Evolutionary conservation across 2,888 invertebrate species (phyloP), one percentile per base, ranked within the genome.

Genomic region (Aporophyla lueneburgensis): DNA sequence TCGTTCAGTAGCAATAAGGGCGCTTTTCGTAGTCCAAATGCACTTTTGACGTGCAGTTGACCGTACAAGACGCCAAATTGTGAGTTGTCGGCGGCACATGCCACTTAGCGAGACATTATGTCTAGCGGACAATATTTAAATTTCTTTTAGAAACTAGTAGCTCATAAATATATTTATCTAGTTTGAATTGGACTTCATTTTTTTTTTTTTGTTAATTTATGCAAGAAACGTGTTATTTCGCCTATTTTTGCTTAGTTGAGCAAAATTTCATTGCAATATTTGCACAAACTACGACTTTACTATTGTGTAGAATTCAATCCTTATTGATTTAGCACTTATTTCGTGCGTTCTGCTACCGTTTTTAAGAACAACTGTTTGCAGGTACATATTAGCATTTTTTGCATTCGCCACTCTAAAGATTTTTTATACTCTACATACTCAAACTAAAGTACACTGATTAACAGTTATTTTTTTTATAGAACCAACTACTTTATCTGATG

Each of bases 91-190:
- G 54, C 70, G 56, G 54, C 80, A 74, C 61, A 74, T 21, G 27
- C 14, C 75, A 81, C 79, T 79, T 87, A 83, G 61, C 77, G 67
- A 78, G 73, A 75, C 72, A 46, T 73, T 46, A 67, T 59, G 40
- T 77, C 59, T 79, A 74, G 74, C 61, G 59, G 62, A 71, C 56
- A 58, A 54, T 74, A 63, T 71, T 83, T 66, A 62, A 46, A 78
- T 67, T 68, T 70, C 70, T 76, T 78, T 78, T 62, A 72, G 21
- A 71, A 61, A 21, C n/a, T 27, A 40, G 54, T 73, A 59, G 65
- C 56, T 6, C 7, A n/a, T 40, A 53, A 21, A 58, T 4, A 43
- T 24, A 21, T 66, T 71, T 7, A 68, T 27, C 27, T 53, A 58
- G 3, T n/a, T 74, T 33, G 5, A 43, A 49, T 49, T 49, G 24